Base-by-base conservation (phyloP, 1,140 invertebrate species). In the Catajapyx aquilonaris region DNA sequence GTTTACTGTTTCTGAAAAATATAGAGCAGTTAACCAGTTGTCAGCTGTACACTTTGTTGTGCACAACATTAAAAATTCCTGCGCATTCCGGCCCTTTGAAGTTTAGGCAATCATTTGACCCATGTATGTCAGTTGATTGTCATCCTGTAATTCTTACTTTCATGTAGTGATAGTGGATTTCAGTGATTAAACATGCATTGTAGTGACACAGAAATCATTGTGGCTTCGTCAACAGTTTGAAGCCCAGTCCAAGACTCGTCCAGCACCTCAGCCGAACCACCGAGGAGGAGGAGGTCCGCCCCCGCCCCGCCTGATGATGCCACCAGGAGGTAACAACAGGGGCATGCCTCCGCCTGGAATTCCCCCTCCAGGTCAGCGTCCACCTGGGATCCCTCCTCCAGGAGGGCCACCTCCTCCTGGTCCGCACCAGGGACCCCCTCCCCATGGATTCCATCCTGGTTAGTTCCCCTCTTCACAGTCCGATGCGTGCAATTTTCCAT, bases 181-280 rank as follows among this genome's bases (percentile, higher is more conserved):
- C n/a, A n/a, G n/a, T n/a, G n/a, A n/a, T 28, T 28, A 9, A 9
- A 28, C 23, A 28, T 28, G 23, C 7, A 28, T 7, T 9, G 13
- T 9, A 28, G 23, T 28, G 13, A 28, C 13, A 28, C 23, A 28
- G 13, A 28, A 28, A 7, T 28, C 13, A 9, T 28, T 28, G 13
- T 9, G 7, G 13, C 23, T 28, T 28, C 13, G 23, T 13, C 23
- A 13, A 13, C 64, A 83, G 64, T 85, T 88, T 65, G 84, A 88
- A 54, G 80, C 83, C 52, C 79, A 87, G 57, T 84, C 81, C 37
- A 87, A 88, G 60, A 86, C 81, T 13, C 65, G 83, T 40, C 78
- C 81, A 20, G 67, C 72, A 21, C 75, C 75, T 39, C 74, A 76
- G 16, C 69, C 74, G 48, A 66, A 70, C 2, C 68, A 70, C 43